Evolutionary conservation across 2,888 invertebrate species (phyloP).

Genomic region (Troilus luridus): DNA sequence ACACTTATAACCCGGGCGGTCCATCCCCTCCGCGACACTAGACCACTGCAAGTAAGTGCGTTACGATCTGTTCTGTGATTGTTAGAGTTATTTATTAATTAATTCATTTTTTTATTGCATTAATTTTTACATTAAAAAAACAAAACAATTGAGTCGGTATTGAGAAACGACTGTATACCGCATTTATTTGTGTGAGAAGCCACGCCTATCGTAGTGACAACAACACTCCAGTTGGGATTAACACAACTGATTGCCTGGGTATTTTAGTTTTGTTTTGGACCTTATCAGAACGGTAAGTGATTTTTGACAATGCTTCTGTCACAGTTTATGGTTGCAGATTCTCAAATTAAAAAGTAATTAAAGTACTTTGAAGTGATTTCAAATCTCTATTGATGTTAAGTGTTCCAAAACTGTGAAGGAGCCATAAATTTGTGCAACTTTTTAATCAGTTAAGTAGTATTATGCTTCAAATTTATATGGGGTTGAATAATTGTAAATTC

Average conservation of each 20-base stretch:
- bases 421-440: constrained; percentile 32
- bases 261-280: constrained; percentile 16
- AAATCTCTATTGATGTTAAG: not conserved
- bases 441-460: not conserved
- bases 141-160: constrained; percentile 2
- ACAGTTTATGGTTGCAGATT: not conserved
- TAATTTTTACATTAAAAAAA: constrained; percentile 43
- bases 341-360: not conserved
- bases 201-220: constrained; percentile 23
- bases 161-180: constrained; percentile 38
- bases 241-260: constrained; percentile 56
- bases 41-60: constrained; percentile 96
- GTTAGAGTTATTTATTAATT: constrained; percentile 55
- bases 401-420: constrained; percentile 31
- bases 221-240: constrained; percentile 51
- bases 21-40: constrained; percentile 89
- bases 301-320: constrained; percentile 44
- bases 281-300: constrained; percentile 56
- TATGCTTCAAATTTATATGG: not conserved
- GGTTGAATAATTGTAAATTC: not conserved
- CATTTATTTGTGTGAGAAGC: constrained; percentile 47
- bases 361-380: not conserved
- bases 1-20: constrained; percentile 82
- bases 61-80: constrained; percentile 69
- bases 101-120: constrained; percentile 24